These are phyloP conservation scores for Anastatus disparis DNA, from an alignment of 1,140 invertebrate genomes.

Conservation along the genomic window DNA sequence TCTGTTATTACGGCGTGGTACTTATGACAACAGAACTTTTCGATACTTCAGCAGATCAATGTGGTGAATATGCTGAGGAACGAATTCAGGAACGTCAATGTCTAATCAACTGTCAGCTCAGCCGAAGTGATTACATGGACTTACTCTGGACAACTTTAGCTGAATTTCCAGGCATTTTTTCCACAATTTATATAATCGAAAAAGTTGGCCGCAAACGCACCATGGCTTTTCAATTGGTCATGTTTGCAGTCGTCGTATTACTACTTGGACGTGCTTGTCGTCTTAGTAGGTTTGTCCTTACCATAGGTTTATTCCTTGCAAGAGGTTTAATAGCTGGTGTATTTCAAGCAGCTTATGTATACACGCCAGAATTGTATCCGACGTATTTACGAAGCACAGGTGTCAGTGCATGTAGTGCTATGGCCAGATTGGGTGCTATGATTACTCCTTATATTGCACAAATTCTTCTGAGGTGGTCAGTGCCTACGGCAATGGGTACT, in stretches of 20 bases:
- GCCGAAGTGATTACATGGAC: conserved; percentile 91
- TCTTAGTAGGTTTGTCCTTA: conserved; percentile 81
- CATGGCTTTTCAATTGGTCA: conserved; percentile 92
- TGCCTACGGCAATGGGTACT: conserved; percentile 76
- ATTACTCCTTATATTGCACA: conserved; percentile 93
- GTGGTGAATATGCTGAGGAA: conserved; percentile 53
- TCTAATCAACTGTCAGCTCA: conserved; percentile 74
- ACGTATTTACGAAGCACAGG: conserved; percentile 88
- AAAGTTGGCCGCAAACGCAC: conserved; percentile 91
- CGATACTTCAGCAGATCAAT: conserved; percentile 72
- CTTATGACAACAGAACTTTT: conserved; percentile 95
- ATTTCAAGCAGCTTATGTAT: conserved; percentile 95
- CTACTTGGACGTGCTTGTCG: conserved; percentile 71
- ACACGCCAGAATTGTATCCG: conserved; percentile 95
- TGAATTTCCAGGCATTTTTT: conserved; percentile 94
- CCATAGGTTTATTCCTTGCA: conserved; percentile 87
- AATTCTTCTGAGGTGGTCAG: conserved; percentile 80
- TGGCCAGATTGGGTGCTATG: conserved; percentile 92
- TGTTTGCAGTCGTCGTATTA: conserved; percentile 85
- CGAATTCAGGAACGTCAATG: conserved; percentile 54
- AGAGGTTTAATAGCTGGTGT: conserved; percentile 92
- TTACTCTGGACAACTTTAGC: conserved; percentile 94
- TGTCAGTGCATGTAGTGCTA: conserved; percentile 88
- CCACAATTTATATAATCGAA: conserved; percentile 92
- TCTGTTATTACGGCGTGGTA: conserved; percentile 96